Base-by-base conservation (phyloP, 2,888 invertebrate genomes). In the Agrotis ipsilon region DNA sequence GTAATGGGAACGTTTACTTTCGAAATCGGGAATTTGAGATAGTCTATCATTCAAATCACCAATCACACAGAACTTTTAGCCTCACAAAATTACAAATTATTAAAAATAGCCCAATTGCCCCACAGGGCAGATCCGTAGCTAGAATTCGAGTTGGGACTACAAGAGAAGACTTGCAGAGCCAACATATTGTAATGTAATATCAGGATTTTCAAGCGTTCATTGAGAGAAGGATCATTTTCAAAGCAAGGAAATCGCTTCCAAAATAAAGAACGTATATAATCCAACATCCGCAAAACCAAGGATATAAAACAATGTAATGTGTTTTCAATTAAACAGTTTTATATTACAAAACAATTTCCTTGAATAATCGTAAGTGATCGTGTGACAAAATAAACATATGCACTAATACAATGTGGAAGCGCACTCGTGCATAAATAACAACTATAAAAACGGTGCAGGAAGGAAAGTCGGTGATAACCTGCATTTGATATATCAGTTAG, bases 401-500 rank as follows among this genome's bases (percentile, higher is more conserved):
- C 43, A 49, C 55, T 16, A 49, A 72, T 62, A 19, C 68, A 49
- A 43, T 14, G 60, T 80, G 79, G 75, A 83, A 85, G 65, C 71
- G 62, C 60, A 63, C 46, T 32, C 67, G 39, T 68, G 84, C 72
- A 67, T 75, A 75, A 70, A 68, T 75, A 67, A 79, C 72, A 61
- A 46, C 43, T 51, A 75, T 55, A 70, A 75, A 76, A 76, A 80
- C 59, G 24, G 21, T 51, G 52, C 48, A 76, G 86, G 85, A 84
- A 86, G 67, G 69, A 77, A 72, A 68, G 79, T 77, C 16, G 21
- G 27, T 64, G 72, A 70, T 60, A 75, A 55, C 45, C 48, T 60
- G 63, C 45, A 52, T 64, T 63, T 61, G 45, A 64, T 72, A 67
- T 54, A 72, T 49, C 48, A 70, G 19, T 58, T 54, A 19, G 6